Base-by-base conservation (phyloP, 2,113 vertebrate species). In the Heterotis niloticus region DNA sequence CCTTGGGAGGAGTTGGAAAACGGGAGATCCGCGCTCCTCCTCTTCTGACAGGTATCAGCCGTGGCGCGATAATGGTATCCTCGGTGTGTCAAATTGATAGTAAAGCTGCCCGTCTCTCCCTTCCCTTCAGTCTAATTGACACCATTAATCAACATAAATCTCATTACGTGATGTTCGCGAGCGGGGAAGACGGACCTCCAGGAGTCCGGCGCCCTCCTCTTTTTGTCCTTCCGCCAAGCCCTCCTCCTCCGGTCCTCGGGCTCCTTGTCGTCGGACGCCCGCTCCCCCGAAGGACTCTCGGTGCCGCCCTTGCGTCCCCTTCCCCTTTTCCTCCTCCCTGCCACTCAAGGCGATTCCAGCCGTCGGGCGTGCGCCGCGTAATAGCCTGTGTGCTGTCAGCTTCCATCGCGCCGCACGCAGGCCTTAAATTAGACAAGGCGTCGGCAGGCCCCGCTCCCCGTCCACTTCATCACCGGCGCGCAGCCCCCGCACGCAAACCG, bases 401-500 rank as follows among this genome's bases (percentile, higher is more conserved):
- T 91, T 91, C 89, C 90, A 91, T 92, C 91, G 85, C 9, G 81
- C 86, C 79, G 84, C 90, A 85, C 85, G 79, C 91, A 87, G 88
- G 84, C 88, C 92, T 91, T 91, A 92, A 91, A 93, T 92, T 86
- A 93, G 91, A 87, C 86, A 81, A 89, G 91, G 84, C 0, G 79
- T 89, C 85, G 29, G 24, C 86, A 83, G 90, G 84, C 81, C 87
- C 86, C 89, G 84, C 76, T 62, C 82, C 87, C 84, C 0, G 13
- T 76, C 73, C 62, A 29, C 73, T 64, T 64, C 71, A 76, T 62
- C 74, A 75, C 74, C 57, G 59, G 64, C 20, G 0, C 82, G 86
- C 87, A 87, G 86, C 91, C 89, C 91, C 89, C 90, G 88, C 87
- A 86, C 88, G 85, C 85, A 90, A 91, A 87, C 81, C 89, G 88